Evolutionary conservation across 2,797 vertebrate species (phyloP).

Genomic region (Oryzias sinensis): DNA sequence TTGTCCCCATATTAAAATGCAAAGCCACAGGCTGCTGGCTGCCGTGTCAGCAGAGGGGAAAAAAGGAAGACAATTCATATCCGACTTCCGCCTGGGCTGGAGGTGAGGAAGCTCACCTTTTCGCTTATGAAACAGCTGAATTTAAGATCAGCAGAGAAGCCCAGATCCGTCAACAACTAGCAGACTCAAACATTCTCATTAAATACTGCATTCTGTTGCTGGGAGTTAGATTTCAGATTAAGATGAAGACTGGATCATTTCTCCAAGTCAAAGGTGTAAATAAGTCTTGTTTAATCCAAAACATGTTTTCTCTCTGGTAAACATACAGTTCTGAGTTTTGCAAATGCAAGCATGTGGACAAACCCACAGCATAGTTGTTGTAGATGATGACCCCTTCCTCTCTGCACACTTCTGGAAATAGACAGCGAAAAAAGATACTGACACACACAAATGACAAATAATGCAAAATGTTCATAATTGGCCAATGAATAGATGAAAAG

Average conservation of each 20-base stretch:
- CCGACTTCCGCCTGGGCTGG: slow-evolving; percentile 56
- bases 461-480: slow-evolving; percentile 14
- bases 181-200: slow-evolving; percentile 49
- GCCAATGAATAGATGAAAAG: slow-evolving; percentile 18
- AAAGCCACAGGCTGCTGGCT: slow-evolving; percentile 41
- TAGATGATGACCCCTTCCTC: slow-evolving; percentile 29
- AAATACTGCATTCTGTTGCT: slow-evolving; percentile 24
- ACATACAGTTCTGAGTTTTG: slow-evolving; percentile 16
- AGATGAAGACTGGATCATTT: slow-evolving; percentile 27
- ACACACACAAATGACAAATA: slow-evolving; percentile 13
- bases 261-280: slow-evolving; percentile 25
- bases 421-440: slow-evolving; percentile 43
- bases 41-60: slow-evolving; percentile 69
- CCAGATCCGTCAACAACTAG: slow-evolving; percentile 58
- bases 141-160: slow-evolving; percentile 55
- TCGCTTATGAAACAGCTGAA: slow-evolving; percentile 45
- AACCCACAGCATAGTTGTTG: slow-evolving; percentile 42
- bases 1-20: slow-evolving; percentile 60
- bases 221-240: slow-evolving; percentile 20
- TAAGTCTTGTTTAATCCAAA: slow-evolving; percentile 28
- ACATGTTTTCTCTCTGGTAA: slow-evolving; percentile 12
- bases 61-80: slow-evolving; percentile 66
- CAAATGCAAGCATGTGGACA: slow-evolving; percentile 18
- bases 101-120: slow-evolving; percentile 60
- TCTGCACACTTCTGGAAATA: slow-evolving; percentile 62